Percentiles rank a stretch among this genome's conserved stretches.
Evolutionary conservation across 1,140 invertebrate genomes (phyloP).

Genomic region (Brachionus rotundiformis): DNA sequence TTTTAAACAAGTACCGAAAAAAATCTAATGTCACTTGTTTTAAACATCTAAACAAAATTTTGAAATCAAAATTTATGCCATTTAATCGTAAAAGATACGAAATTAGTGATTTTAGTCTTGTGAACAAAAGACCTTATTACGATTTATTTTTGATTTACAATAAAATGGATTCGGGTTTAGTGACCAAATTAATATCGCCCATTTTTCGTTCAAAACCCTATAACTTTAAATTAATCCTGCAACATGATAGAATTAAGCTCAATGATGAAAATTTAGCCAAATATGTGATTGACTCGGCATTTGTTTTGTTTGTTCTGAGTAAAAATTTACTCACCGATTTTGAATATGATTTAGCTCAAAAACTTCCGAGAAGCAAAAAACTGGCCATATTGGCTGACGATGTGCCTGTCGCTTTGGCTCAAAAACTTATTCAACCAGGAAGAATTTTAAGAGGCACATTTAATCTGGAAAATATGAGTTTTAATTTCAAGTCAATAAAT

Average conservation of each 20-base stretch:
- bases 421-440: constrained; percentile 20
- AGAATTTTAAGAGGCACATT: neutral
- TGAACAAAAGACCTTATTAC: neutral
- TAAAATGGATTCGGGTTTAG: neutral
- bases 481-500: constrained; percentile 35
- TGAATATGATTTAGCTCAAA: constrained; percentile 18
- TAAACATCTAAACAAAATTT: neutral
- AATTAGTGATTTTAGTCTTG: neutral
- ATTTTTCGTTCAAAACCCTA: constrained; percentile 21
- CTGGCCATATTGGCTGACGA: constrained; percentile 30
- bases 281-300: neutral
- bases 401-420: neutral
- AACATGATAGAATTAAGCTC: constrained; percentile 4
- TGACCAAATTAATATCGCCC: constrained; percentile 16
- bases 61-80: constrained; percentile 26
- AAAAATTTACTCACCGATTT: constrained; percentile 29
- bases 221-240: neutral
- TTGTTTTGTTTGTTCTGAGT: constrained; percentile 33
- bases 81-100: constrained; percentile 1
- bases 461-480: constrained; percentile 37
- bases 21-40: neutral
- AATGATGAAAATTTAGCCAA: neutral
- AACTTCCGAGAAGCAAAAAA: constrained; percentile 4
- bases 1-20: constrained; percentile 1
- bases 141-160: constrained; percentile 23